Evolutionary conservation across 2,797 vertebrate genomes (phyloP).

Genomic region (Telmatherina bonti): DNA sequence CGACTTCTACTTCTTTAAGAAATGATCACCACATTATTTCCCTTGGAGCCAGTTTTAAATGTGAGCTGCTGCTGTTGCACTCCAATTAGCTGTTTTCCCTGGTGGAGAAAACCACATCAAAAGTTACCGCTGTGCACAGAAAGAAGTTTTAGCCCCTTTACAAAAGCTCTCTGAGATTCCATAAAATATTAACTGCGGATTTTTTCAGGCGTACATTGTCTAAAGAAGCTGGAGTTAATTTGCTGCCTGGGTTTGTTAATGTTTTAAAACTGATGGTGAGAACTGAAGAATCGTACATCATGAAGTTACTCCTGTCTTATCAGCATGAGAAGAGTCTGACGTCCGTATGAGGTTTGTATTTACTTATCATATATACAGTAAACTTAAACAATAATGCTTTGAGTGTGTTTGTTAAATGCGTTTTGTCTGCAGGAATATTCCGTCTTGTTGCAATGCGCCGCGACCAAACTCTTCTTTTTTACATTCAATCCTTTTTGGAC

Average conservation of each 20-base stretch:
- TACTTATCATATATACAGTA: neutral
- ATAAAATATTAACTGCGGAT: slow-evolving; percentile 60
- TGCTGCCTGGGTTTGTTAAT: slow-evolving; percentile 26
- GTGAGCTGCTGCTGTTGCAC: slow-evolving; percentile 14
- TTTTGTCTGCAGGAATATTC: neutral
- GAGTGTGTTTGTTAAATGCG: no score
- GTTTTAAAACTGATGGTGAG: neutral
- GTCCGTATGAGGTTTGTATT: neutral
- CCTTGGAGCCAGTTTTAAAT: slow-evolving; percentile 11
- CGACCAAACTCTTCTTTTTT: slow-evolving; percentile 7
- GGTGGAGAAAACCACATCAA: slow-evolving; percentile 37
- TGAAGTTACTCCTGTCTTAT: slow-evolving; percentile 2
- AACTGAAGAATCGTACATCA: slow-evolving; percentile 1
- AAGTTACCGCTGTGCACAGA: slow-evolving; percentile 38
- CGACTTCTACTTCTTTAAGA: slow-evolving; percentile 13
- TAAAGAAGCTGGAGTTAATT: slow-evolving; percentile 12
- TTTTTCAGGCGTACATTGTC: slow-evolving; percentile 38
- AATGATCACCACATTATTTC: slow-evolving; percentile 9
- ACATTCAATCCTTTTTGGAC: slow-evolving; percentile 6
- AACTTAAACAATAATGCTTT: no score
- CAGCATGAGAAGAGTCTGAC: neutral
- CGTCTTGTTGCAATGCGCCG: neutral
- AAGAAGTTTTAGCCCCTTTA: slow-evolving; percentile 46
- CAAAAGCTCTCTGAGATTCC: slow-evolving; percentile 31
- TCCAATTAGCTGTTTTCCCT: slow-evolving; percentile 33